Evolutionary conservation across 2,888 invertebrate genomes (phyloP).

Genomic region (Drosophila fungiperda): DNA sequence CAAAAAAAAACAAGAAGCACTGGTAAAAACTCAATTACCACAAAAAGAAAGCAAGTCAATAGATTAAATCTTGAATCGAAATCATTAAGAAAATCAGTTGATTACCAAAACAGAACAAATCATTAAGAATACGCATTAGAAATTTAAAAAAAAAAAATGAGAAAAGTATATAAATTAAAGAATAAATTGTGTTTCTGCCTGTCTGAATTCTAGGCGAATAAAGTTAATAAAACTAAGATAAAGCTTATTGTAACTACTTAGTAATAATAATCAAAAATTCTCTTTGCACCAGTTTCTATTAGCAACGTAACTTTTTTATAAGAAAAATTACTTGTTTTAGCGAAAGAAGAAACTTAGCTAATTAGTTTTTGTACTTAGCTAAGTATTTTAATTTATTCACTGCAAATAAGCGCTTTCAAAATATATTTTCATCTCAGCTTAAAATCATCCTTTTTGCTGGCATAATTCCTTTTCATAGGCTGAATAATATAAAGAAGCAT

Average conservation of each 20-base stretch:
- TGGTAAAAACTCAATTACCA: conserved; percentile 28
- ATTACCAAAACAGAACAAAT: background rate
- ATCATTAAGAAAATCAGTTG: background rate
- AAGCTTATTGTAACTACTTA: background rate
- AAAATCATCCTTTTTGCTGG: background rate
- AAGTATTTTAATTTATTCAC: too few relatives aligned
- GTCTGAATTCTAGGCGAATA: background rate
- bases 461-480: background rate
- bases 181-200: background rate
- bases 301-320: background rate
- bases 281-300: background rate
- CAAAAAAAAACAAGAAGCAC: background rate
- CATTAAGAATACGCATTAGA: background rate
- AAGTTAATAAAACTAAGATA: background rate
- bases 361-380: too few relatives aligned
- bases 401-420: too few relatives aligned
- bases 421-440: background rate
- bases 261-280: background rate
- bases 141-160: background rate
- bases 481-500: background rate
- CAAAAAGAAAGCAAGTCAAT: background rate
- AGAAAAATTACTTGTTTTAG: too few relatives aligned
- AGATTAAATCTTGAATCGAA: background rate
- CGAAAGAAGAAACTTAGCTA: too few relatives aligned
- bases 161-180: background rate